Evolutionary conservation across 2,888 invertebrate species (phyloP).

Genomic region (Pyralis farinalis): DNA sequence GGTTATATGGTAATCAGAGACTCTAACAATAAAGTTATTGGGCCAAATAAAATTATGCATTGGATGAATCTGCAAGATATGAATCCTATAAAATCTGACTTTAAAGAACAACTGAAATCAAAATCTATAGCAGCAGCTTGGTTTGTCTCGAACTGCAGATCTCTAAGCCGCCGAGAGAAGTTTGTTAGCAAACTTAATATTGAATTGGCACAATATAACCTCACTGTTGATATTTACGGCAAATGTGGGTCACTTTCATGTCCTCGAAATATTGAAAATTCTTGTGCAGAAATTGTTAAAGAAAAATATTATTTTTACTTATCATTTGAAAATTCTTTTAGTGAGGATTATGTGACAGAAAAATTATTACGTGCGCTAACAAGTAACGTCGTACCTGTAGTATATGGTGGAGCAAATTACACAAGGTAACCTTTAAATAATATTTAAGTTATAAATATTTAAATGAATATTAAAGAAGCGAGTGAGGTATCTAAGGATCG

Average conservation of each 20-base stretch:
- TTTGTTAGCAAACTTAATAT: constrained; percentile 28
- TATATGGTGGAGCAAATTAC: constrained; percentile 58
- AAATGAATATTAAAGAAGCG: too few relatives aligned
- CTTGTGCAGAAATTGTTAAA: constrained; percentile 36
- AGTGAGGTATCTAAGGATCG: too few relatives aligned
- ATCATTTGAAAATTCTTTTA: constrained; percentile 52
- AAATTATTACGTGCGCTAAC: constrained; percentile 45
- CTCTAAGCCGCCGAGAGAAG: constrained; percentile 29
- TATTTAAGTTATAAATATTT: too few relatives aligned
- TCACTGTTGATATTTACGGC: constrained; percentile 45
- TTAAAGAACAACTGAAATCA: constrained; percentile 29
- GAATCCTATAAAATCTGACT: constrained; percentile 29
- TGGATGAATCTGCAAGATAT: constrained; percentile 37
- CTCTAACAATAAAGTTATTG: constrained; percentile 27
- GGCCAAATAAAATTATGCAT: constrained; percentile 37
- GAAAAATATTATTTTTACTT: constrained; percentile 53
- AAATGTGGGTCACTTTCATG: constrained; percentile 39
- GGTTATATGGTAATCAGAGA: constrained; percentile 40
- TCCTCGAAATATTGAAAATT: constrained; percentile 19
- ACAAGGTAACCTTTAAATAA: constrained; percentile 36
- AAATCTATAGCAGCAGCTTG: constrained; percentile 49
- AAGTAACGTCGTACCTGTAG: constrained; percentile 48
- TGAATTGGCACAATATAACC: constrained; percentile 28
- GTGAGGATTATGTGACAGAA: constrained; percentile 57
- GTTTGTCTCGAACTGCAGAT: constrained; percentile 48